Evolutionary conservation across 2,113 vertebrate species (phyloP).

Genomic region (Ciconia stormi): DNA sequence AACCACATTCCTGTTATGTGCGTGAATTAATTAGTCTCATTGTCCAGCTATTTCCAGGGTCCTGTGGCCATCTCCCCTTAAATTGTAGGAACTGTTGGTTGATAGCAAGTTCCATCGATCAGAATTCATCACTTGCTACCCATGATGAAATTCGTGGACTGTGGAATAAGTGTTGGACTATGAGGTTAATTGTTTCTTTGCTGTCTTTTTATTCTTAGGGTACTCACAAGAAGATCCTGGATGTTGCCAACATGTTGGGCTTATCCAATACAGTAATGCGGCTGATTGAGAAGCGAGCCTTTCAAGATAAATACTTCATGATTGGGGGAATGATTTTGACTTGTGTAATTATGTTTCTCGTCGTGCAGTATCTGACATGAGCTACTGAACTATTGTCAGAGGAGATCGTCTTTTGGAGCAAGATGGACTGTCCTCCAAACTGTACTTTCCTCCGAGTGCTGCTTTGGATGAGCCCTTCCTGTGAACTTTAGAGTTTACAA

Average conservation of each 20-base stretch:
- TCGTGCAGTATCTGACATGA: constrained; percentile 93
- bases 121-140: background rate
- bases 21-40: background rate
- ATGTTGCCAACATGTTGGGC: constrained; percentile 95
- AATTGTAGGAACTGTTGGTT: background rate
- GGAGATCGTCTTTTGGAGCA: background rate
- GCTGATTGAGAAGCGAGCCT: constrained; percentile 92
- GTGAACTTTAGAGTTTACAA: background rate
- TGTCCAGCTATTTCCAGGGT: background rate
- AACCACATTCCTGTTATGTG: background rate
- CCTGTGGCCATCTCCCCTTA: background rate
- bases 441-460: background rate
- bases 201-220: constrained; percentile 74
- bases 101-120: background rate
- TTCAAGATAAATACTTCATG: constrained; percentile 97
- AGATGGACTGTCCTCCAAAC: background rate
- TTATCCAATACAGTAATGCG: constrained; percentile 98
- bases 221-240: constrained; percentile 96
- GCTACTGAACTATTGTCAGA: background rate
- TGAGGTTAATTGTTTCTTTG: background rate
- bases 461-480: background rate
- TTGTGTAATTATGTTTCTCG: constrained; percentile 89
- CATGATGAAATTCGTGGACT: background rate
- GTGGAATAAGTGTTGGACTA: background rate
- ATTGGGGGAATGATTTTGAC: constrained; percentile 93